Evolutionary conservation across 2,113 vertebrate species (phyloP), one percentile per base, ranked within the genome.

Genomic region (Charadrius vociferus): DNA sequence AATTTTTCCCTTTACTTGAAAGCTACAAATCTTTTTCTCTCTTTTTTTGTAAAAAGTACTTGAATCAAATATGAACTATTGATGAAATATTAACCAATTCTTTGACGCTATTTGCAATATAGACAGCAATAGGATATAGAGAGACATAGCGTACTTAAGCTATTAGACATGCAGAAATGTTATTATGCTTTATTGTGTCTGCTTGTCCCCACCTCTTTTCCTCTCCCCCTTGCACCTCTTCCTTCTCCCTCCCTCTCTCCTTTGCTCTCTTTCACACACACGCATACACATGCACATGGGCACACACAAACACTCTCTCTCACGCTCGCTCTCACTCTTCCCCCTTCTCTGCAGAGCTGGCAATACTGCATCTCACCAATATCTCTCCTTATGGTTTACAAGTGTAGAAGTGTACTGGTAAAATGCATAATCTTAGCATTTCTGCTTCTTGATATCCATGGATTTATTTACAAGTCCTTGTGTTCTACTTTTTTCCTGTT

Each of bases 91-190:
- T 97, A 97, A 98, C 78, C 93, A 95, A 67, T 95, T 97, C 96
- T 97, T 98, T 98, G 95, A 96, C 96, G 97, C 97, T 97, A 97
- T 72, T 90, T 95, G 95, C 82, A 56, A 82, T 96, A 96, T 94
- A 88, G 85, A 61, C 58, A 73, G 47, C 56, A 72, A 53, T 62
- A 84, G 93, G 95, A 94, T 96, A 93, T 89, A 95, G 94, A 93
- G 93, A 98, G 90, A 85, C 96, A 91, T 81, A 59, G 96, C 90
- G 96, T 97, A 98, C 97, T 98, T 98, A 96, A 98, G 98, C 98
- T 98, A 99, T 99, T 99, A 99, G 99, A 99, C 99, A 99, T 99
- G 98, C 99, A 99, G 99, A 98, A 99, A 99, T 99, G 98, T 98
- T 98, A 99, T 99, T 99, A 99, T 99, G 98, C 98, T 98, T 98